Evolutionary conservation across 2,888 invertebrate genomes (phyloP).

Genomic region (Ophonus ardosiacus): DNA sequence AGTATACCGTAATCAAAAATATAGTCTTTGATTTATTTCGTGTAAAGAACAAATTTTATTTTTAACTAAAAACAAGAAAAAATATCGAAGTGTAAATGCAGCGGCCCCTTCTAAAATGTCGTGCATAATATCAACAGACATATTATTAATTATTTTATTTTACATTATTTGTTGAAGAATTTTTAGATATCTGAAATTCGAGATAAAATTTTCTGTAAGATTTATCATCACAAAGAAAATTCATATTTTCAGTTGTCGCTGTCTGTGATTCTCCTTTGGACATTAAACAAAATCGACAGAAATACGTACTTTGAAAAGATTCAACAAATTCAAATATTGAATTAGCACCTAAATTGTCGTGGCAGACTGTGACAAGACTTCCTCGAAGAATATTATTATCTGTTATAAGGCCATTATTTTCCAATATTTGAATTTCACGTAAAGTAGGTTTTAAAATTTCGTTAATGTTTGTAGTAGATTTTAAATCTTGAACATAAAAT

Average conservation of each 20-base stretch:
- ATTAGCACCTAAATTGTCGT: no score
- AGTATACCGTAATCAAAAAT: neutral
- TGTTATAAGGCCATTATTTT: neutral
- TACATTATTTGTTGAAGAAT: neutral
- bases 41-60: neutral
- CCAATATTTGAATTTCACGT: neutral
- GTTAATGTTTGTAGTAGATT: neutral
- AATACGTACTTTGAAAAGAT: neutral
- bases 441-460: neutral
- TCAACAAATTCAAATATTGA: no score
- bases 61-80: neutral
- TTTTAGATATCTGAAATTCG: neutral
- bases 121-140: neutral
- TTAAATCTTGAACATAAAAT: neutral
- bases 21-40: conserved; percentile 3
- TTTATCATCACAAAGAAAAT: neutral
- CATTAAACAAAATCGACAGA: neutral
- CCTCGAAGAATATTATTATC: neutral
- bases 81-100: neutral
- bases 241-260: neutral
- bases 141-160: conserved; percentile 4
- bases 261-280: neutral
- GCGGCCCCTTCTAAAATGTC: neutral
- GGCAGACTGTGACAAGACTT: no score
- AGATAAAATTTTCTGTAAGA: neutral